These are phyloP conservation scores for Melanotus villosus DNA, from an alignment of 2,888 invertebrate species.

Conservation along the genomic window DNA sequence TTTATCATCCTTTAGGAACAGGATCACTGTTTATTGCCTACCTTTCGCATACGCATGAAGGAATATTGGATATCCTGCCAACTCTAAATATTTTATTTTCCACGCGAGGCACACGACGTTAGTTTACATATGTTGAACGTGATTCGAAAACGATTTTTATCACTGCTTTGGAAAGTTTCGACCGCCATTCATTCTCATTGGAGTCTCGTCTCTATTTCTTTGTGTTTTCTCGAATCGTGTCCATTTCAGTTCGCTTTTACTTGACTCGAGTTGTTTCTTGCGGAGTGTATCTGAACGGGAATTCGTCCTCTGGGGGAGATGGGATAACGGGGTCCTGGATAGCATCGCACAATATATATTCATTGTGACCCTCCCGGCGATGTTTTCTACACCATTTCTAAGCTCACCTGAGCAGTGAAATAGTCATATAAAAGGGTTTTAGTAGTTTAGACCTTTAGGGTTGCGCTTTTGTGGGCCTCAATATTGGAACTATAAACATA, in stretches of 20 bases:
- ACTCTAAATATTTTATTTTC: constrained; percentile 66
- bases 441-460: constrained; percentile 60
- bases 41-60: constrained; percentile 58
- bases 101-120: constrained; percentile 62
- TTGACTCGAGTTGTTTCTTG: constrained; percentile 47
- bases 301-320: constrained; percentile 49
- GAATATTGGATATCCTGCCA: constrained; percentile 63
- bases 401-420: constrained; percentile 62
- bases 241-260: constrained; percentile 46
- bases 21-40: constrained; percentile 58
- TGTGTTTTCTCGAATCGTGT: constrained; percentile 46
- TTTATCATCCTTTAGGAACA: constrained; percentile 53
- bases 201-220: constrained; percentile 53
- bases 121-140: constrained; percentile 67
- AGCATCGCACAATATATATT: constrained; percentile 57
- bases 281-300: constrained; percentile 47
- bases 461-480: constrained; percentile 52
- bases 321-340: constrained; percentile 47
- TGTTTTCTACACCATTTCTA: constrained; percentile 61
- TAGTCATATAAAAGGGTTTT: constrained; percentile 62
- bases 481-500: constrained; percentile 53
- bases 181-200: constrained; percentile 54
- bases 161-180: constrained; percentile 54
- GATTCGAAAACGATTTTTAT: constrained; percentile 64
- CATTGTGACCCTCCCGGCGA: constrained; percentile 61